Evolutionary conservation across 2,113 vertebrate genomes (phyloP), one percentile per base, ranked within the genome.

Genomic region (Seriola quinqueradiata): DNA sequence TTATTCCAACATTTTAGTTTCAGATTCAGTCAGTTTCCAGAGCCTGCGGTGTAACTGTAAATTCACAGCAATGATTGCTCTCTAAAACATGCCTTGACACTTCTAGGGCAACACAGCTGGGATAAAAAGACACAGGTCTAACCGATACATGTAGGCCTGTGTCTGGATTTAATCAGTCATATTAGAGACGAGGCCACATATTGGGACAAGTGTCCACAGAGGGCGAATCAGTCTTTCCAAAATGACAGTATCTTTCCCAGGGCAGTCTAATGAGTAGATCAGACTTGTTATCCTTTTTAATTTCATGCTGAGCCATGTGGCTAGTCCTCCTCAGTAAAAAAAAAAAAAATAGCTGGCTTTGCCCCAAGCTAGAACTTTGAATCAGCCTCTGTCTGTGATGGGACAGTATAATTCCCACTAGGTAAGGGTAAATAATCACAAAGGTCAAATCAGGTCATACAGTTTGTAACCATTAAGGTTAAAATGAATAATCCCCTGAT

Each of bases 71-170:
- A 60, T 32, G 57, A 81, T 80, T 68, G 32, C 34, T 14, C 68
- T 78, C 55, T 79, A 52, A 90, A 93, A 94, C 90, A 84, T 93
- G 93, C 88, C 90, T 90, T 52, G 83, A 94, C 90, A 76, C 75
- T 83, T 91, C 66, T 77, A 65, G 79, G 89, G 70, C 65, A 77
- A 58, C 54, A 46, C 69, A 68, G 57, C 57, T 25, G 63, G 65
- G 77, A 82, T 57, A 66, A 79, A 89, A 78, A 68, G 50, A 81
- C 69, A 48, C 64, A 25, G 68, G 61, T 86, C 87, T 71, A 83
- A 65, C 17, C 21, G 17, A 48, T 54, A 68, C 77, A 48, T 77
- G 71, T 23, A 54, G 52, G 19, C 57, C 60, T 70, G 38, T n/a
- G 48, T 75, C 52, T 55, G 60, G 69, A 50, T 81, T 75, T 54